Base-by-base conservation (phyloP, 2,888 invertebrate genomes). In the Pachycephus smyrnensis region DNA sequence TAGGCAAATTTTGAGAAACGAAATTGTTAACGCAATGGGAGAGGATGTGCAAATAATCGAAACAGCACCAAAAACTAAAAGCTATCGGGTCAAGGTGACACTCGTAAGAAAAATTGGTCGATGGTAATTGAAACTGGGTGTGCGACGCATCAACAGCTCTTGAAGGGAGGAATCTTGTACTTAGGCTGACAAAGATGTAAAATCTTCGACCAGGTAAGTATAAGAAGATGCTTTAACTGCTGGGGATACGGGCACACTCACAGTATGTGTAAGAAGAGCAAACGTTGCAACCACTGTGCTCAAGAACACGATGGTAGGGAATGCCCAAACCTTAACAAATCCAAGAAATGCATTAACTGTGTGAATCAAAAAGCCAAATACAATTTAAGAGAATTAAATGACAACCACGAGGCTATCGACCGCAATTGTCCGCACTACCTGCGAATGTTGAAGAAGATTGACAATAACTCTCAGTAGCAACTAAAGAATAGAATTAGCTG, bases 151-250 rank as follows among this genome's bases (percentile, higher is more conserved):
- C 75, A 40, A 74, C 75, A 74, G 40, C 75, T 74, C 23, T 74
- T 74, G 40, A 40, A 12, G 75, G 40, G 6, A 40, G 75, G 75
- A 36, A 3, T 74, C 40, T 12, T 75, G 35, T 75, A 32, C 23
- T 30, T 75, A 1, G 31, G 40, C 75, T 75, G 68, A 37, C 69
- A 75, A 35, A 68, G 75, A 69, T 69, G 31, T 32, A 33, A 31
- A 31, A n/a, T 75, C 15, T 75, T 23, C 68, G 68, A 68, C 37
- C 23, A 75, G 3, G 37, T 68, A 32, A 37, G 36, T 68, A 12
- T 75, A 30, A 30, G 75, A 31, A 68, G 75, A 55, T 75, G 75
- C 33, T 75, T 40, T 30, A 75, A 75, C 69, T 75, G 69, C 69
- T 75, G 75, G 23, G 75, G 69, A 33, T 75, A 75, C 12, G 75